Evolutionary conservation across 2,113 vertebrate genomes (phyloP).

Genomic region (Cyphomyrus discorhynchus): DNA sequence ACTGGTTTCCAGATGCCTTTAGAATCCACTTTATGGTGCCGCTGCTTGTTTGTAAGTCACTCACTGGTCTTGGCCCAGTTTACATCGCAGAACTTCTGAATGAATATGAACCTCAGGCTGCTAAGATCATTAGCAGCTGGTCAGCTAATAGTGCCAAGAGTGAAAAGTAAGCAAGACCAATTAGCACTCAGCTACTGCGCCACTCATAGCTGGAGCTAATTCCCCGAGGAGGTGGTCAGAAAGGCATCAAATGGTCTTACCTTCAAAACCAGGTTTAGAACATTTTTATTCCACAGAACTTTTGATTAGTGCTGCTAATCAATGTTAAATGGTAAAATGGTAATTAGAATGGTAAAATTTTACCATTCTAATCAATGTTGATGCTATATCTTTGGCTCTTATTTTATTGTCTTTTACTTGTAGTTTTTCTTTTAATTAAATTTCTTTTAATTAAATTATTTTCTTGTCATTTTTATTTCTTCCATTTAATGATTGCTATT

Average conservation of each 20-base stretch:
- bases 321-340: too few species aligned
- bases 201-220: neutral
- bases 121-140: neutral
- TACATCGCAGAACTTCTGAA: too few species aligned
- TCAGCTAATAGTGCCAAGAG: neutral
- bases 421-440: too few species aligned
- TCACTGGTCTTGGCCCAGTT: too few species aligned
- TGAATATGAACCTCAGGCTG: too few species aligned
- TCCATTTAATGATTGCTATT: neutral
- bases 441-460: neutral
- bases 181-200: neutral
- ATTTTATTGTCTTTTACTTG: neutral
- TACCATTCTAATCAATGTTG: neutral
- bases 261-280: neutral
- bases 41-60: too few species aligned
- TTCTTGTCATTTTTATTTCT: too few species aligned
- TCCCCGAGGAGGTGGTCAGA: neutral
- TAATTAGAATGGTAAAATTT: too few species aligned
- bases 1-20: too few species aligned
- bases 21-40: too few species aligned
- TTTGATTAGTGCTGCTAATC: neutral
- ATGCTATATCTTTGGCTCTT: neutral
- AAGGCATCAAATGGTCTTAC: neutral
- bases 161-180: neutral
- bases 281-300: neutral